Conservation (phyloP, 2,888 invertebrate genomes). For the Gerosis bhagava region DNA sequence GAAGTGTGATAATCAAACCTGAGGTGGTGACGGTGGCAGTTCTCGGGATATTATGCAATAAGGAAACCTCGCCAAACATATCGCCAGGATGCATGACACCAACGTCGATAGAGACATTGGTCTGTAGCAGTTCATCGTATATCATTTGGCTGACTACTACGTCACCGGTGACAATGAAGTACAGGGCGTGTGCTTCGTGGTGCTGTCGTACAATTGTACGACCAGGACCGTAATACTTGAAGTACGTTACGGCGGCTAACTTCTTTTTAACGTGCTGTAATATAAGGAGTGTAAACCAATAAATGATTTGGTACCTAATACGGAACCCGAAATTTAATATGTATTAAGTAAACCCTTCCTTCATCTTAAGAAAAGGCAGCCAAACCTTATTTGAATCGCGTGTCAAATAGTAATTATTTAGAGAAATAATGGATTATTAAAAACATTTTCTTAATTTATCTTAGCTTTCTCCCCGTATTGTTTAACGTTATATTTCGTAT, state of each 20-base stretch:
- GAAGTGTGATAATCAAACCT: constrained; percentile 52
- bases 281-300: too few relatives aligned
- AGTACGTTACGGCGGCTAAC: constrained; percentile 83
- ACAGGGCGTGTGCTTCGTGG: constrained; percentile 82
- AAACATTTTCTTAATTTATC: too few relatives aligned
- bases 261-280: constrained; percentile 81
- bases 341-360: too few relatives aligned
- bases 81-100: constrained; percentile 81
- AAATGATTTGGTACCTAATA: too few relatives aligned
- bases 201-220: constrained; percentile 84
- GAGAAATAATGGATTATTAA: too few relatives aligned
- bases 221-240: constrained; percentile 82
- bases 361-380: too few relatives aligned
- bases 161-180: constrained; percentile 85
- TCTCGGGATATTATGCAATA: constrained; percentile 83
- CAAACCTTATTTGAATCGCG: too few relatives aligned
- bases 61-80: constrained; percentile 86
- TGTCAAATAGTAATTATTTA: too few relatives aligned
- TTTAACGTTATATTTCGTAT: too few relatives aligned
- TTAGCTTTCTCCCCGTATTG: too few relatives aligned
- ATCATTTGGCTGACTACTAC: constrained; percentile 71
- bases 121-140: constrained; percentile 74
- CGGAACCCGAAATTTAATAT: too few relatives aligned
- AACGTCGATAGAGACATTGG: constrained; percentile 67
- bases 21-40: constrained; percentile 82